Conservation (phyloP, 2,113 vertebrate species). For the Phaetusa simplex region DNA sequence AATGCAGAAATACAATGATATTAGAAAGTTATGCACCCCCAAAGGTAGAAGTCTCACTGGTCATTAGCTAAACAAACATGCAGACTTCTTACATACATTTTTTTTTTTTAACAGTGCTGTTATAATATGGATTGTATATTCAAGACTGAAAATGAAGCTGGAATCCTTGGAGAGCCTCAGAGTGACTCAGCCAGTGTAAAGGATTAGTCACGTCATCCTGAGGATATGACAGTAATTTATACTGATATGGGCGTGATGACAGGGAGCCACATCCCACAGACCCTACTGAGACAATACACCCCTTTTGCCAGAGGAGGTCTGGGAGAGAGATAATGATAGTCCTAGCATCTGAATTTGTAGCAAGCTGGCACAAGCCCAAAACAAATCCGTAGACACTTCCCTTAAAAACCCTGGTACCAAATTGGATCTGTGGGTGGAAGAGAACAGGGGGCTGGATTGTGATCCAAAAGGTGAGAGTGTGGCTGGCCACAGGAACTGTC, state of each 20-base stretch:
- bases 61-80: neutral
- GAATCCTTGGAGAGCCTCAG: neutral
- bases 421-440: neutral
- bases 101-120: neutral
- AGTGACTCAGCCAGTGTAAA: slow-evolving; percentile 23
- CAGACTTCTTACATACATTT: neutral
- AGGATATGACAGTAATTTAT: slow-evolving; percentile 41
- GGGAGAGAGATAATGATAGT: neutral
- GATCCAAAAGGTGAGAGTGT: neutral
- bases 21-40: neutral
- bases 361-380: neutral
- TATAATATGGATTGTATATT: neutral
- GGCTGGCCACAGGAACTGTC: accelerated
- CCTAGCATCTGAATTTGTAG: neutral
- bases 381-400: neutral
- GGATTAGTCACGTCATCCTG: neutral
- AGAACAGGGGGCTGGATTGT: neutral
- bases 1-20: neutral
- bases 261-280: neutral
- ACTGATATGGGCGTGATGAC: neutral
- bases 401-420: neutral
- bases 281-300: neutral
- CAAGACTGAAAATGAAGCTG: neutral
- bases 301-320: neutral
- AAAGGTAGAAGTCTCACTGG: neutral